Percentiles rank a stretch among this genome's conserved stretches.
These are phyloP conservation scores for Pluvialis apricaria DNA, from an alignment of 2,113 vertebrate genomes.

Conservation along the genomic window DNA sequence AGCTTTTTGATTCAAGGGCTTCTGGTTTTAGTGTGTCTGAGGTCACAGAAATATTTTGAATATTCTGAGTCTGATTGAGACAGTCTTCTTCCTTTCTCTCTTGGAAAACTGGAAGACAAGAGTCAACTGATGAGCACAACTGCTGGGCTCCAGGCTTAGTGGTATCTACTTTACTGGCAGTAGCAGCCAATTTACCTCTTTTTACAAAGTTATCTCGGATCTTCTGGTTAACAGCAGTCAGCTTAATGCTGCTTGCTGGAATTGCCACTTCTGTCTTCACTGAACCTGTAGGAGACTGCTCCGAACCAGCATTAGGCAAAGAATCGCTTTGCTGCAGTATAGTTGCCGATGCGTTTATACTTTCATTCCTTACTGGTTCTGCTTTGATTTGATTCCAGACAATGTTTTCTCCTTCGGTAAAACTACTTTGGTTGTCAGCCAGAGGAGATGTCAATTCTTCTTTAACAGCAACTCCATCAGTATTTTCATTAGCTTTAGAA, in stretches of 20 bases:
- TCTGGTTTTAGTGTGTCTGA: conserved; percentile 68
- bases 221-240: conserved; percentile 66
- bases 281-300: neutral
- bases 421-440: conserved; percentile 10
- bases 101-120: conserved; percentile 69
- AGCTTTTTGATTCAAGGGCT: conserved; percentile 63
- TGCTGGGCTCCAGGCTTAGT: conserved; percentile 34
- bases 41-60: conserved; percentile 58
- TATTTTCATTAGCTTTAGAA: conserved; percentile 28
- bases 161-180: conserved; percentile 5
- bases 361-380: conserved; percentile 47
- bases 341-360: neutral
- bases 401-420: neutral
- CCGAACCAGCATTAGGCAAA: conserved; percentile 17
- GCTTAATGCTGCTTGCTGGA: conserved; percentile 44
- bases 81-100: conserved; percentile 62
- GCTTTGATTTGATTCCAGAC: conserved; percentile 54
- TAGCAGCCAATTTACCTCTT: conserved; percentile 54
- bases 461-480: conserved; percentile 46
- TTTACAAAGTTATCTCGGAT: conserved; percentile 61
- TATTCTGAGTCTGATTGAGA: conserved; percentile 49
- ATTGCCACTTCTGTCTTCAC: conserved; percentile 59
- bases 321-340: conserved; percentile 16
- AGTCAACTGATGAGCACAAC: conserved; percentile 30
- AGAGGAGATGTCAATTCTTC: conserved; percentile 36